Conservation (phyloP, 2,113 vertebrate genomes). For the Agelaius phoeniceus region DNA sequence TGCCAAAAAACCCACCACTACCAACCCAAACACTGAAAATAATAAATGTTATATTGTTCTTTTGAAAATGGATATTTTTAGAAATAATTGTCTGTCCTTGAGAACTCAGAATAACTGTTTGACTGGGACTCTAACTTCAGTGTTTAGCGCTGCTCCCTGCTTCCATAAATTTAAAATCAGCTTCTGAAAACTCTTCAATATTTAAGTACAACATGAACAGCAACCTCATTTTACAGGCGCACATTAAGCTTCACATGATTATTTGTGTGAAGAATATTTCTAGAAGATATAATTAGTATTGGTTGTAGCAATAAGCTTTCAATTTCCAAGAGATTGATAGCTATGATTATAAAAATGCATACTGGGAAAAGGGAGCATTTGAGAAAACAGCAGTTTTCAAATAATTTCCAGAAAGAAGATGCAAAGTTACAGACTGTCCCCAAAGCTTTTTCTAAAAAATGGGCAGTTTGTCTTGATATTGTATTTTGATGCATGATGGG, state of each 20-base stretch:
- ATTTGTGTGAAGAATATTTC: neutral
- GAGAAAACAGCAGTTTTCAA: neutral
- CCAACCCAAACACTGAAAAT: neutral
- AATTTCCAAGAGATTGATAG: neutral
- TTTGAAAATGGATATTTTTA: neutral
- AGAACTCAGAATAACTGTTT: neutral
- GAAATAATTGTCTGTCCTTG: neutral
- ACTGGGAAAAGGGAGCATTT: neutral
- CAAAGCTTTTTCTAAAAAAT: neutral
- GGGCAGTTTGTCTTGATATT: neutral
- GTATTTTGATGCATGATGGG: slow-evolving; percentile 9
- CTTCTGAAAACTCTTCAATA: neutral
- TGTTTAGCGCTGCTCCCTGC: neutral
- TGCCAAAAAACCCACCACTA: neutral
- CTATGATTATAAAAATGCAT: neutral
- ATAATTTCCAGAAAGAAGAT: slow-evolving; percentile 18
- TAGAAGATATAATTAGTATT: neutral
- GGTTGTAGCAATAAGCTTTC: neutral
- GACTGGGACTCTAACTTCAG: neutral
- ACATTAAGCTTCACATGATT: neutral
- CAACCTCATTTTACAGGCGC: neutral
- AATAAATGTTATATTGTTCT: neutral
- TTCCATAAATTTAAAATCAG: neutral
- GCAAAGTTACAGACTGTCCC: neutral
- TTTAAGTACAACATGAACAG: neutral